Base-by-base conservation (phyloP, 1,140 invertebrate genomes). In the Holcopasites calliopsidis region DNA sequence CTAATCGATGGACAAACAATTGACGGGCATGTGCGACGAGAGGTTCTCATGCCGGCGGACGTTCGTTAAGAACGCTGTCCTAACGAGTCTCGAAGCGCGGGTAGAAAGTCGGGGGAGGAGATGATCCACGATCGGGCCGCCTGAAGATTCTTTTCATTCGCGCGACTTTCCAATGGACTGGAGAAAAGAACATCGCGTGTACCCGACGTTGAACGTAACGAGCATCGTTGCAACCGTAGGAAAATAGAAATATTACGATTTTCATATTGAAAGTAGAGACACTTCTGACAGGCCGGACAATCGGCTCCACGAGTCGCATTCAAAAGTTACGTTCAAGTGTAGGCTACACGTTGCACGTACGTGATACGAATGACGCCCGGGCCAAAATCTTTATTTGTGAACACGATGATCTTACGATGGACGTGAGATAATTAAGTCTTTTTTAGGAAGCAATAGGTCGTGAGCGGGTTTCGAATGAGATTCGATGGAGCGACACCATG, bases 351-450 rank as follows among this genome's bases (percentile, higher is more conserved):
- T 49, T n/a, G n/a, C n/a, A n/a, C 2, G 54, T 79, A 84, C 82
- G 82, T 84, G 82, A 73, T 79, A 65, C 42, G 82, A 79, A 76
- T 84, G 35, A 72, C 16, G 65, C n/a, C 18, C 71, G 28, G 47
- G 38, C 52, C 71, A 49, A 79, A 76, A 79, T 83, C 57, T 76
- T 83, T 83, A 84, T 84, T 80, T 83, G 76, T 49, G 55, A 65
- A 68, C 77, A 62, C 52, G 68, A 79, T 84, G 80, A 84, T 84
- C 73, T 79, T 76, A 83, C 80, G 82, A 84, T 83, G 80, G 58
- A 84, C 82, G 82, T 84, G 82, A 84, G 82, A 84, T 83, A 84
- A 84, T 84, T 84, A 83, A 76, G 82, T 84, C 80, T 84, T 84
- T 83, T 83, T 84, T 84, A 83, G 69, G 77, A 83, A 73, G 73